Conservation (phyloP, 2,797 vertebrate genomes). For the Poecilia picta region DNA sequence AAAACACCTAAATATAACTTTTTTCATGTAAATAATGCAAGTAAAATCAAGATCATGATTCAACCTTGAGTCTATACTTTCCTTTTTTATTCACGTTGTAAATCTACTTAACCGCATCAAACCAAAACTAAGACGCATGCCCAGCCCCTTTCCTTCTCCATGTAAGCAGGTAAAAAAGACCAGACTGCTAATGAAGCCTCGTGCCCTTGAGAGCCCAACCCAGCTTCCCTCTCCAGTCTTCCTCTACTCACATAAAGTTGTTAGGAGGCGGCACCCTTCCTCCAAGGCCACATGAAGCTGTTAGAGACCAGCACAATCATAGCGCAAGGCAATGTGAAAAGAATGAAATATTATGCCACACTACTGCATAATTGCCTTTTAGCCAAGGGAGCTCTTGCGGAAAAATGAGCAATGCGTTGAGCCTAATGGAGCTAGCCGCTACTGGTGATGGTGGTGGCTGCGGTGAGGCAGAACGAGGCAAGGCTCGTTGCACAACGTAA, state of each 20-base stretch:
- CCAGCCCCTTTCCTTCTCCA: slow-evolving; percentile 19
- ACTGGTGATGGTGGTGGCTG: slow-evolving; percentile 29
- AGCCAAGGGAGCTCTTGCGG: slow-evolving; percentile 83
- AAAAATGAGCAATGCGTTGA: slow-evolving; percentile 82
- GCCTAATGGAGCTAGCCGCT: slow-evolving; percentile 76
- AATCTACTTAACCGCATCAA: slow-evolving; percentile 6
- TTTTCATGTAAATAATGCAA: neutral
- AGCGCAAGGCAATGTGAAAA: slow-evolving; percentile 73
- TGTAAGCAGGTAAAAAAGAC: slow-evolving; percentile 43
- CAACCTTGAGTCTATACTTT: neutral
- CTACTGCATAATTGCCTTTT: slow-evolving; percentile 84
- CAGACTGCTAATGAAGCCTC: slow-evolving; percentile 62
- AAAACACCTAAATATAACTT: neutral
- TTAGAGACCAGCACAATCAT: slow-evolving; percentile 65
- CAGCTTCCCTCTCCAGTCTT: slow-evolving; percentile 28
- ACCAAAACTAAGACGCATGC: slow-evolving; percentile 27
- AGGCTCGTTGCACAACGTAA: slow-evolving; percentile 61
- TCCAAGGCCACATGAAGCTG: slow-evolving; percentile 74
- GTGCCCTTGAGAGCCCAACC: slow-evolving; percentile 62
- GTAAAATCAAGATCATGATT: neutral
- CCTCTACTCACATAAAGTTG: slow-evolving; percentile 60
- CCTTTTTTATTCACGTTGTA: neutral
- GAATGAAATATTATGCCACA: slow-evolving; percentile 85
- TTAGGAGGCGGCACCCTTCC: slow-evolving; percentile 69
- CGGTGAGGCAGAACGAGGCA: slow-evolving; percentile 46